Base-by-base conservation (phyloP, 1,140 invertebrate species). In the Danaus melanippus region DNA sequence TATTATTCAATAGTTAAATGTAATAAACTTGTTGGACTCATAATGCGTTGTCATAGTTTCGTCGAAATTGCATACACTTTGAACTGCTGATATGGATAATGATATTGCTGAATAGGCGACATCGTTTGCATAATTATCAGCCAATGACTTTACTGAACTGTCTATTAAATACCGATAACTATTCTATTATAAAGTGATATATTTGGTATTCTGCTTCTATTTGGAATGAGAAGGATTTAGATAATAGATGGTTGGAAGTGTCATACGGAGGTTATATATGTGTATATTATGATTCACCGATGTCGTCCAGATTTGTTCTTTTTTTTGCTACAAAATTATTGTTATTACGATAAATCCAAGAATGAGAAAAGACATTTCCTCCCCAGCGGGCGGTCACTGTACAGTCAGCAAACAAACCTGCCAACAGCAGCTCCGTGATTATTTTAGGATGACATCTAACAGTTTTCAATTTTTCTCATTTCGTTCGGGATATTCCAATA, bases 1-100 rank as follows among this genome's bases (percentile, higher is more conserved):
- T 79, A 77, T 79, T 79, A 79, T 79, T 75, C 76, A 77, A 74
- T 77, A 76, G 74, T 66, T 74, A 76, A 75, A 76, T 68, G 70
- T 77, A 71, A 79, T 75, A 74, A 73, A 75, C 64, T 75, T 74
- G 72, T 78, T 76, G 60, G 53, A 59, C 55, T 65, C 65, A 65
- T 58, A 63, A 60, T 65, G 59, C 64, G 64, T 64, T 67, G 55
- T 57, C 51, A 52, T 58, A 64, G 56, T 60, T 58, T 58, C 51
- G 53, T 54, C 51, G 59, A 63, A 63, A 59, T 59, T 55, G 53
- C 60, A 51, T 57, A 51, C 53, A 46, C 52, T 63, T 63, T 56
- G 53, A 48, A 42, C 54, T 55, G 47, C 53, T 47, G 58, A 51
- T 60, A 57, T 46, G 48, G 43, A 42, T 57, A 57, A 57, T 44